Percentiles rank a stretch among this genome's conserved stretches.
phyloP scores from a whole-genome alignment of 2,113 vertebrate species.

The Strix aluco region DNA sequence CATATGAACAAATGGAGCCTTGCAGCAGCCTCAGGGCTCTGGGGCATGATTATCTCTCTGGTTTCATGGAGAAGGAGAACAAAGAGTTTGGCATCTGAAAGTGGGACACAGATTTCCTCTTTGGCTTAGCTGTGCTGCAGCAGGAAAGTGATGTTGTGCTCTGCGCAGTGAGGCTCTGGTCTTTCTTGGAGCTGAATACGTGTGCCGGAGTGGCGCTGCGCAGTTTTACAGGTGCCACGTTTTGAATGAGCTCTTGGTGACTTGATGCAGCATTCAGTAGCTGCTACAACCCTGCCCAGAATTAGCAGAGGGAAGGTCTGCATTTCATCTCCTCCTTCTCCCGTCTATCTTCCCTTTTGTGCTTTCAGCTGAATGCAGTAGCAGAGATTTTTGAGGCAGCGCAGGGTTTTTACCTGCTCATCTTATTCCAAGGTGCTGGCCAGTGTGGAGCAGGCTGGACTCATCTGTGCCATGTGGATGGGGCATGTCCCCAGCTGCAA shows the following conservation, averaged over 20 bases:
- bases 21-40: neutral
- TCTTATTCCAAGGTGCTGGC: neutral
- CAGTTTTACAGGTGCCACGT: neutral
- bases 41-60: neutral
- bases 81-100: constrained; percentile 10
- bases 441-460: neutral
- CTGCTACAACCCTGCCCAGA: neutral
- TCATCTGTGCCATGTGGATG: neutral
- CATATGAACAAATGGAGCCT: neutral
- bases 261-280: neutral
- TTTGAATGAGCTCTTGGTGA: neutral
- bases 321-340: neutral
- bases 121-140: neutral
- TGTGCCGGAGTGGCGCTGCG: fast-evolving
- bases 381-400: neutral
- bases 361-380: neutral
- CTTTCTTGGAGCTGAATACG: neutral
- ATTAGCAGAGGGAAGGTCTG: neutral
- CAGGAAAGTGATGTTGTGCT: neutral
- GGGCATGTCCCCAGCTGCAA: neutral
- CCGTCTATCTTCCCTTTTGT: neutral
- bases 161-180: fast-evolving
- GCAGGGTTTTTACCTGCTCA: neutral
- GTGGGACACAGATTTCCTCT: neutral
- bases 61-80: neutral